Conservation (phyloP, 1,140 invertebrate species). For the Drosophila kurseongensis region DNA sequence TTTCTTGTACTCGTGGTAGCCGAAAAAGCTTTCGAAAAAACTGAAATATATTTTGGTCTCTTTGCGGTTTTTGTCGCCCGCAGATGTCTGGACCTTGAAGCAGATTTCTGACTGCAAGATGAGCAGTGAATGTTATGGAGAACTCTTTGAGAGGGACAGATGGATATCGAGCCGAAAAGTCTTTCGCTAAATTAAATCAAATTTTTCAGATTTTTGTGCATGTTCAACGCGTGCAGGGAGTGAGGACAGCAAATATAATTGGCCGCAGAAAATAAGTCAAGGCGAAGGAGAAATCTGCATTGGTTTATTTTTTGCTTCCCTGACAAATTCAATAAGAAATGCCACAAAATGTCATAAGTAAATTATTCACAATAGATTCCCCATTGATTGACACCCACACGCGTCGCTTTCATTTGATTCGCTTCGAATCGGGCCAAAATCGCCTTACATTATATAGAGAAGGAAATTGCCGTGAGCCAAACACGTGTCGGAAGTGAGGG, state of each 20-base stretch:
- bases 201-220: constrained; percentile 69
- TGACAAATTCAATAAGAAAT: constrained; percentile 66
- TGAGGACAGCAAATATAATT: constrained; percentile 38
- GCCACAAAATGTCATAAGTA: constrained; percentile 72
- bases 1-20: constrained; percentile 66
- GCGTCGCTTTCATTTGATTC: constrained; percentile 71
- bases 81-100: constrained; percentile 17
- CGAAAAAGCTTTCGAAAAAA: constrained; percentile 46
- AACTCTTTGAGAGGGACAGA: constrained; percentile 24
- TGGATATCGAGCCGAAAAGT: constrained; percentile 40
- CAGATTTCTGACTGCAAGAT: constrained; percentile 16
- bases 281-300: constrained; percentile 1
- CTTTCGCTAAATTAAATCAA: constrained; percentile 76
- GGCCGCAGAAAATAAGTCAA: constrained; percentile 11
- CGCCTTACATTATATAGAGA: constrained; percentile 50
- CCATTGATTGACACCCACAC: constrained; percentile 75
- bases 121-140: background rate
- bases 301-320: background rate
- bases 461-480: constrained; percentile 45
- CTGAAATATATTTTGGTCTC: constrained; percentile 51
- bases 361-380: constrained; percentile 76
- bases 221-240: constrained; percentile 66
- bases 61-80: constrained; percentile 53
- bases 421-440: constrained; percentile 54
- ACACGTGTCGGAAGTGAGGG: constrained; percentile 50